A percentile compares a stretch with the other conserved stretches of the same genome.
Conservation (phyloP, 2,113 vertebrate species). For the Myrmecobius fasciatus region DNA sequence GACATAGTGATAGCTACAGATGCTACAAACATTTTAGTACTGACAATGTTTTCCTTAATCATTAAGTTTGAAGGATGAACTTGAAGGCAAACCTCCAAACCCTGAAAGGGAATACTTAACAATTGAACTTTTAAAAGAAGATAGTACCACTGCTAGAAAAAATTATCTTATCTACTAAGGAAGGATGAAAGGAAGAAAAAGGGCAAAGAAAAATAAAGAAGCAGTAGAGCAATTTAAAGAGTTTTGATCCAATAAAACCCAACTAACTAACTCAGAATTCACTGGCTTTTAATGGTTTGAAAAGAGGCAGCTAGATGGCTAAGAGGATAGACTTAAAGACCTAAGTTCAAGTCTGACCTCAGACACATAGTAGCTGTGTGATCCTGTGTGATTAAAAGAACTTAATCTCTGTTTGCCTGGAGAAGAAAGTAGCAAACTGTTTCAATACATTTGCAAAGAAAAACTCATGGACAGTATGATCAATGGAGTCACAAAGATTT, state of each 20-base stretch:
- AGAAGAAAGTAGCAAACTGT: neutral
- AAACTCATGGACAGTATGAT: neutral
- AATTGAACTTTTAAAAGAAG: conserved; percentile 50
- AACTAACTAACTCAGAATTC: neutral
- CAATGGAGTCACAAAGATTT: neutral
- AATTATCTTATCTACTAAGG: neutral
- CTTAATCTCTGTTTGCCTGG: neutral
- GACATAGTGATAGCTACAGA: neutral
- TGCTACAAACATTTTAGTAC: neutral
- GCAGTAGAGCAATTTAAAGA: neutral
- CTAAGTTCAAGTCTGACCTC: neutral
- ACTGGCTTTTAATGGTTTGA: neutral
- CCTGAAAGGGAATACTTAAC: conserved; percentile 38
- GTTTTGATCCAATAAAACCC: neutral
- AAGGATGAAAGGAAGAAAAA: neutral
- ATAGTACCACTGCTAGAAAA: neutral
- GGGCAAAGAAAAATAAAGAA: neutral
- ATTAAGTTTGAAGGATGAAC: conserved; percentile 27
- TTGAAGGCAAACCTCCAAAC: conserved; percentile 50
- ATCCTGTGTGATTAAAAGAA: neutral
- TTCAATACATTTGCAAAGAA: neutral
- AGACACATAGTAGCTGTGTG: neutral
- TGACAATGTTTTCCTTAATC: conserved; percentile 37
- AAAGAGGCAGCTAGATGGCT: neutral
- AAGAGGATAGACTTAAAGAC: neutral